Percentiles rank a stretch among this genome's conserved stretches.
phyloP scores from a whole-genome alignment of 2,888 invertebrate genomes.

The Pyrgus malvae region DNA sequence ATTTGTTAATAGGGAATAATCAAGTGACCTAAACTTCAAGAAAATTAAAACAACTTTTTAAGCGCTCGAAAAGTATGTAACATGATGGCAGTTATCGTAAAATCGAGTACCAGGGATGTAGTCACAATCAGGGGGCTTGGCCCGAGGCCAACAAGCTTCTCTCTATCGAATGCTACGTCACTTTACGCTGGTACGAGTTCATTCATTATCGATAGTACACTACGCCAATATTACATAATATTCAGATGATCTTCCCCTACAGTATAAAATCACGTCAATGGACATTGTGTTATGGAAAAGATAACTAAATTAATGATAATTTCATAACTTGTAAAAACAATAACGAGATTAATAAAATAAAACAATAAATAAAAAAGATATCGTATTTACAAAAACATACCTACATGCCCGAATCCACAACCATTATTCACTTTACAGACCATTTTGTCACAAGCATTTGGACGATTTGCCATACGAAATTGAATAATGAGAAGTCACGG shows the following conservation, averaged over 20 bases:
- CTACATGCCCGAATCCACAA: not conserved
- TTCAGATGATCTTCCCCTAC: constrained; percentile 12
- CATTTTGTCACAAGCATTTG: constrained; percentile 39
- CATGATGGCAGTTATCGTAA: constrained; percentile 13
- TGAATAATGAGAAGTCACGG: constrained; percentile 24
- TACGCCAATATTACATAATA: constrained; percentile 32
- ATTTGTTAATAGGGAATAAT: too few relatives aligned
- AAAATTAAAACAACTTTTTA: constrained; percentile 9
- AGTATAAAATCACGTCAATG: too few relatives aligned
- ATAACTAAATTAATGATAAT: too few relatives aligned
- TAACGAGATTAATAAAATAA: not conserved
- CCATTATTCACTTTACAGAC: constrained; percentile 49
- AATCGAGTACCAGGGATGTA: constrained; percentile 41
- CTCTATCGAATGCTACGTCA: constrained; percentile 33
- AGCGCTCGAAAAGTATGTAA: constrained; percentile 9
- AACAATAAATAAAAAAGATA: not conserved
- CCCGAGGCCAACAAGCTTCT: constrained; percentile 40
- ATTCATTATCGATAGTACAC: constrained; percentile 38
- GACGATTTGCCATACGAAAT: constrained; percentile 28
- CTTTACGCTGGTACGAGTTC: constrained; percentile 33
- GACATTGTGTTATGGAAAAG: too few relatives aligned
- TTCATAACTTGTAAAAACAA: too few relatives aligned
- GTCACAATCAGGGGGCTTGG: constrained; percentile 43
- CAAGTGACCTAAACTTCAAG: not conserved
- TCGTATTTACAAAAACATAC: not conserved